Percentiles rank a stretch among this genome's conserved stretches.
These are phyloP conservation scores for Pangasianodon gigas DNA, from an alignment of 2,113 vertebrate species.

Conservation along the genomic window DNA sequence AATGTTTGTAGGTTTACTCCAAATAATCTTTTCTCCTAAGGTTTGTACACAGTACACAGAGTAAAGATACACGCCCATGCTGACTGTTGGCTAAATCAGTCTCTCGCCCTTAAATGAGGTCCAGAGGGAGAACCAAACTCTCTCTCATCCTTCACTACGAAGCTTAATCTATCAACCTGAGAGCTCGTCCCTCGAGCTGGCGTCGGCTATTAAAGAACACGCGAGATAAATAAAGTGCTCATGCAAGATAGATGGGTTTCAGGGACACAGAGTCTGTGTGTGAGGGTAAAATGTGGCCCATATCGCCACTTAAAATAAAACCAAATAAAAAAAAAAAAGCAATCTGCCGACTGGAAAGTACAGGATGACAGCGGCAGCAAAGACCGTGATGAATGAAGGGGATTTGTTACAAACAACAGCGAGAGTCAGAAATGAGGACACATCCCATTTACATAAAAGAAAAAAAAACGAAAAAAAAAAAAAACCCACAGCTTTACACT, in stretches of 20 bases:
- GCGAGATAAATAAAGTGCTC: background rate
- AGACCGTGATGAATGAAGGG: background rate
- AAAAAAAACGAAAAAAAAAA: too few species aligned
- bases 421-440: background rate
- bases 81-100: background rate
- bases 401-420: background rate
- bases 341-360: background rate
- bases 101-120: slow-evolving; percentile 50
- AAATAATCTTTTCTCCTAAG: background rate
- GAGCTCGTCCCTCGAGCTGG: background rate
- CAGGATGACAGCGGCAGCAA: too few species aligned
- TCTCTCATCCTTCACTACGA: background rate
- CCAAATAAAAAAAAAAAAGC: background rate
- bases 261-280: background rate
- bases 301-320: background rate
- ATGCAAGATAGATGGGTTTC: background rate
- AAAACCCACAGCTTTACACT: too few species aligned
- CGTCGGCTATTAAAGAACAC: background rate
- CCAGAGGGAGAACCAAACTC: slow-evolving; percentile 52
- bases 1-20: background rate
- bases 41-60: background rate
- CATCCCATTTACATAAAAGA: too few species aligned
- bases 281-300: background rate
- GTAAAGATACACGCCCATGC: background rate
- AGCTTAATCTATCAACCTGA: background rate